These are phyloP conservation scores for Brachypalpus laphriformis DNA, from an alignment of 2,888 invertebrate species.

Conservation along the genomic window DNA sequence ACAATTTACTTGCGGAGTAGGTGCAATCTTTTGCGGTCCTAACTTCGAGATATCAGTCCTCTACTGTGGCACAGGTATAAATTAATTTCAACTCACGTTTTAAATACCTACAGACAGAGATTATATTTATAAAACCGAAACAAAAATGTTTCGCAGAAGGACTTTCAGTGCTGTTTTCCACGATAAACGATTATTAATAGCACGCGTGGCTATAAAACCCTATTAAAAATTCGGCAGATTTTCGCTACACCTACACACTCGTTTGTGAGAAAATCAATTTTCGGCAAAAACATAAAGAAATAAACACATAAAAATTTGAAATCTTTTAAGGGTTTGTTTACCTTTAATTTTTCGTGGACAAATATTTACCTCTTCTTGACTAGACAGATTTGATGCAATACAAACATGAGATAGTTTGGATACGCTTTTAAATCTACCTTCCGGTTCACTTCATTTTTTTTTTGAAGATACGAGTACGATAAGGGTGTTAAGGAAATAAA, in stretches of 20 bases:
- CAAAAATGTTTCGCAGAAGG: no score
- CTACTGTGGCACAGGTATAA: no score
- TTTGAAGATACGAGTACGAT: not conserved
- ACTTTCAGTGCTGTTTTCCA: no score
- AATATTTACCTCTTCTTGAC: constrained; percentile 36
- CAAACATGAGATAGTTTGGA: constrained; percentile 8
- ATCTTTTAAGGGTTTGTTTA: constrained; percentile 28
- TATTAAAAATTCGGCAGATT: not conserved
- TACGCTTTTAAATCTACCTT: not conserved
- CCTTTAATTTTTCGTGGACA: constrained; percentile 29
- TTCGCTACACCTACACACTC: not conserved
- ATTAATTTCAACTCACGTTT: no score
- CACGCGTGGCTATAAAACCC: not conserved
- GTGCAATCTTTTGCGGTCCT: no score
- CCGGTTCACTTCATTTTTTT: not conserved
- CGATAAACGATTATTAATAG: not conserved
- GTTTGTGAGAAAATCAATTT: not conserved
- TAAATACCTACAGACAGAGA: no score
- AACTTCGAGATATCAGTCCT: no score
- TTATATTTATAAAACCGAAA: no score
- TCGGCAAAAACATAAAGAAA: not conserved
- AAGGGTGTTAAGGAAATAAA: not conserved
- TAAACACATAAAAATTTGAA: not conserved
- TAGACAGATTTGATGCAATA: constrained; percentile 21
- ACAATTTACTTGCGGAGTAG: no score